Percentiles rank a stretch among this genome's conserved stretches.
phyloP scores from a whole-genome alignment of 2,888 invertebrate genomes.

The Nowickia ferox region DNA sequence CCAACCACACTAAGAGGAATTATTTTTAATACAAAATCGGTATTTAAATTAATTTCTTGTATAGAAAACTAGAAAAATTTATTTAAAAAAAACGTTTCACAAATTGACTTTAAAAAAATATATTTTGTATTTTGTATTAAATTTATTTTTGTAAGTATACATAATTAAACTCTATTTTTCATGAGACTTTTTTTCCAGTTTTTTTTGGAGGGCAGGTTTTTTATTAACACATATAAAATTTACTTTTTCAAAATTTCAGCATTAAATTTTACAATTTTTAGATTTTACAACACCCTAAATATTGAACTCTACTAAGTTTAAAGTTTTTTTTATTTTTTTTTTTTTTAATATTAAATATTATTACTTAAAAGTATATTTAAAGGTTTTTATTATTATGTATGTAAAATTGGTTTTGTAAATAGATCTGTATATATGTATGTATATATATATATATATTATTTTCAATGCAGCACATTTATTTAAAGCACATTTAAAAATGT shows the following conservation, averaged over 20 bases:
- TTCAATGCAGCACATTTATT: slow-evolving; percentile 79
- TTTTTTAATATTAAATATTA: slow-evolving; percentile 22
- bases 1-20: too few species aligned
- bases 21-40: too few species aligned
- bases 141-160: background rate
- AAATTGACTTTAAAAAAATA: background rate
- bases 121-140: background rate
- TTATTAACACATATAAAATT: background rate
- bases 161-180: too few species aligned
- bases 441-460: background rate
- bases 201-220: slow-evolving; percentile 6
- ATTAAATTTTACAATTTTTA: background rate
- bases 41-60: too few species aligned
- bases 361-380: slow-evolving; percentile 7
- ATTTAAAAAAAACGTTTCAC: background rate
- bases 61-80: too few species aligned
- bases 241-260: background rate
- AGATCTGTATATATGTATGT: slow-evolving; percentile 25
- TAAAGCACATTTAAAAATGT: slow-evolving; percentile 80
- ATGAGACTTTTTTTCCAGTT: background rate
- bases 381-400: slow-evolving; percentile 2
- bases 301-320: background rate
- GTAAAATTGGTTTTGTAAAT: slow-evolving; percentile 21
- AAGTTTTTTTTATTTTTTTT: background rate
- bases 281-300: background rate